Conservation (phyloP, 2,113 vertebrate genomes). For the Dicentrarchus labrax region DNA sequence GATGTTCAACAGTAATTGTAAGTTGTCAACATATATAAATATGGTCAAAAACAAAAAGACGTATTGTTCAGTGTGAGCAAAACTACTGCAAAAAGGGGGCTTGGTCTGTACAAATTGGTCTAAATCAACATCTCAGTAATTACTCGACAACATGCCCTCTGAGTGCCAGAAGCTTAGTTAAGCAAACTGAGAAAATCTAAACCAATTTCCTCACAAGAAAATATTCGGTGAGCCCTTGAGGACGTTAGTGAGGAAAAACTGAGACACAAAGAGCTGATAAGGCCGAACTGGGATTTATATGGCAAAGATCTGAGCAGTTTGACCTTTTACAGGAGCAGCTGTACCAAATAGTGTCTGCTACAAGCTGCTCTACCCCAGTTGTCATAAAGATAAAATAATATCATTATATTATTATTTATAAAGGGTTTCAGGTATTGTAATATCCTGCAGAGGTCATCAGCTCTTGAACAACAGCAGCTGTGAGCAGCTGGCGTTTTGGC, state of each 20-base stretch:
- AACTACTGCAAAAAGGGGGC: neutral
- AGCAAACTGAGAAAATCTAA: slow-evolving; percentile 50
- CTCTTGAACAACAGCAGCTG: slow-evolving; percentile 29
- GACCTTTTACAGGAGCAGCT: slow-evolving; percentile 12
- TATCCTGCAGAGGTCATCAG: slow-evolving; percentile 18
- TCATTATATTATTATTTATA: slow-evolving; percentile 3
- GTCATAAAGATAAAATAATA: neutral
- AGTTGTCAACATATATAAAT: slow-evolving; percentile 10
- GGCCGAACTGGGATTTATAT: slow-evolving; percentile 3
- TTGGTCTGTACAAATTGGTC: slow-evolving; percentile 5
- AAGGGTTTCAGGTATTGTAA: slow-evolving; percentile 31
- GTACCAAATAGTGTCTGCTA: neutral
- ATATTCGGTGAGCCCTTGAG: slow-evolving; percentile 17
- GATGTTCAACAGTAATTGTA: slow-evolving; percentile 26
- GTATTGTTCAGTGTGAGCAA: slow-evolving; percentile 27
- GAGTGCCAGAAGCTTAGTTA: slow-evolving; percentile 40
- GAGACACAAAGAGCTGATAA: slow-evolving; percentile 13
- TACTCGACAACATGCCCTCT: slow-evolving; percentile 25
- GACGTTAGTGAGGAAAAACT: neutral
- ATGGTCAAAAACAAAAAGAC: slow-evolving; percentile 23
- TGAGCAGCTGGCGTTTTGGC: slow-evolving; percentile 38
- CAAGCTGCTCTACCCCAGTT: neutral
- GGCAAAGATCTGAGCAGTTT: neutral
- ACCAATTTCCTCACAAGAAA: slow-evolving; percentile 62
- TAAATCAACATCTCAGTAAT: slow-evolving; percentile 44